Evolutionary conservation across 2,888 invertebrate species (phyloP).

Genomic region (Tribolium freemani): DNA sequence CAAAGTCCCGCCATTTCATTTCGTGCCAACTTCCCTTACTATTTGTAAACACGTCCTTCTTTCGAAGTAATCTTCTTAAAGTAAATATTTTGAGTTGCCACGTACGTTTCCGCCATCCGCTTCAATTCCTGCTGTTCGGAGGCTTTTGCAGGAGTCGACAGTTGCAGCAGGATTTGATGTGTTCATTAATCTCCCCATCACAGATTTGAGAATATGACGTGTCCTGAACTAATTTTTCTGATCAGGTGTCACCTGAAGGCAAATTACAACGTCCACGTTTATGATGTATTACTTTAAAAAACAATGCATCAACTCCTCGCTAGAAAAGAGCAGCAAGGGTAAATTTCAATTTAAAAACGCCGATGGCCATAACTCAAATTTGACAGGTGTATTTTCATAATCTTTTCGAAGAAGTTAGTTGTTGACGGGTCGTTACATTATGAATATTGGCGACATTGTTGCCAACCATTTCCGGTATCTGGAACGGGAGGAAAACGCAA

Average conservation of each 20-base stretch:
- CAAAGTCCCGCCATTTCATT: conserved; percentile 4
- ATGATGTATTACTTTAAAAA: conserved; percentile 17
- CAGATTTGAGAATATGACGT: background rate
- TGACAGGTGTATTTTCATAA: conserved; percentile 34
- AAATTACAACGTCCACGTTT: conserved; percentile 4
- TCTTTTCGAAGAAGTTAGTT: conserved; percentile 12
- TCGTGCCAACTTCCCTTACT: conserved; percentile 19
- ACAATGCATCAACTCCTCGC: conserved; percentile 22
- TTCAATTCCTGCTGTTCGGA: conserved; percentile 32
- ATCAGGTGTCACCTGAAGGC: conserved; percentile 4
- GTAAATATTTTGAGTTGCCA: conserved; percentile 41
- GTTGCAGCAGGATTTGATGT: conserved; percentile 37
- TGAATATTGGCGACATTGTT: conserved; percentile 24
- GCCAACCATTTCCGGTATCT: conserved; percentile 17
- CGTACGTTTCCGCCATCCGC: conserved; percentile 37
- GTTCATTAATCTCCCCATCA: conserved; percentile 33
- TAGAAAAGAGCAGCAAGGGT: background rate
- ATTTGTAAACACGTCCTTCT: conserved; percentile 34
- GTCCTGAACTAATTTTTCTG: background rate
- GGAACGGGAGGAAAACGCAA: background rate
- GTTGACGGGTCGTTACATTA: conserved; percentile 15
- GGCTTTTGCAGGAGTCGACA: conserved; percentile 26
- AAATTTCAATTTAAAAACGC: conserved; percentile 38
- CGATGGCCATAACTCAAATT: conserved; percentile 29
- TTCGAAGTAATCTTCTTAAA: conserved; percentile 40